These are phyloP conservation scores for Theocolax elegans DNA, from an alignment of 1,140 invertebrate species.

Conservation along the genomic window DNA sequence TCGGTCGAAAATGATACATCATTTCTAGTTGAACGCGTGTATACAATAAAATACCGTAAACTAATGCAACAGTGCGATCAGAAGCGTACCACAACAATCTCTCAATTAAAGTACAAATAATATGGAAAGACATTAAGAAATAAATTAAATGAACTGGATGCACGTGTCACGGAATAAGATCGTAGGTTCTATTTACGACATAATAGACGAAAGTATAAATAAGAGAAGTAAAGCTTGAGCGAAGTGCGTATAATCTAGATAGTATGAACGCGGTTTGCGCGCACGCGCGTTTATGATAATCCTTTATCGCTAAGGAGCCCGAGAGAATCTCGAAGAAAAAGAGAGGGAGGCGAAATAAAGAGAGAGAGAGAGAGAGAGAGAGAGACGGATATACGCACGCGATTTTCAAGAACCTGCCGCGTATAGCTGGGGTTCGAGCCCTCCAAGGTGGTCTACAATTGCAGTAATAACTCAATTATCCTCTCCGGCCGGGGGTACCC, in stretches of 20 bases:
- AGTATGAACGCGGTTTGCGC: constrained; percentile 45
- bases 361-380: not conserved
- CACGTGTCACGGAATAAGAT: not conserved
- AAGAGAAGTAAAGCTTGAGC: constrained; percentile 39
- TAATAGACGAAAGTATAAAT: not conserved
- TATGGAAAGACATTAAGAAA: no score
- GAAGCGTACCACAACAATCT: no score
- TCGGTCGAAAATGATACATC: no score
- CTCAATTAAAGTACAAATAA: no score
- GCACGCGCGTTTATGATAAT: constrained; percentile 57
- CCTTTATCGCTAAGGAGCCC: constrained; percentile 66
- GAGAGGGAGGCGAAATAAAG: not conserved
- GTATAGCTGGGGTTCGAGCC: constrained; percentile 34
- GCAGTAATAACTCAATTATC: constrained; percentile 71
- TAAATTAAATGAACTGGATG: no score
- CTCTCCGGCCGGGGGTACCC: constrained; percentile 61
- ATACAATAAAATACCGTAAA: no score
- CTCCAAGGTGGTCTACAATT: constrained; percentile 70
- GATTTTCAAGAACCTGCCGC: constrained; percentile 68
- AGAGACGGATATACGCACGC: constrained; percentile 36
- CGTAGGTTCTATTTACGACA: no score
- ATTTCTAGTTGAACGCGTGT: no score
- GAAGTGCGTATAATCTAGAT: constrained; percentile 39
- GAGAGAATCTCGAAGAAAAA: constrained; percentile 43
- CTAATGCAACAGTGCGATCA: no score